Evolutionary conservation across 1,140 invertebrate genomes (phyloP), one percentile per base, ranked within the genome.

Genomic region (Eumeta japonica): DNA sequence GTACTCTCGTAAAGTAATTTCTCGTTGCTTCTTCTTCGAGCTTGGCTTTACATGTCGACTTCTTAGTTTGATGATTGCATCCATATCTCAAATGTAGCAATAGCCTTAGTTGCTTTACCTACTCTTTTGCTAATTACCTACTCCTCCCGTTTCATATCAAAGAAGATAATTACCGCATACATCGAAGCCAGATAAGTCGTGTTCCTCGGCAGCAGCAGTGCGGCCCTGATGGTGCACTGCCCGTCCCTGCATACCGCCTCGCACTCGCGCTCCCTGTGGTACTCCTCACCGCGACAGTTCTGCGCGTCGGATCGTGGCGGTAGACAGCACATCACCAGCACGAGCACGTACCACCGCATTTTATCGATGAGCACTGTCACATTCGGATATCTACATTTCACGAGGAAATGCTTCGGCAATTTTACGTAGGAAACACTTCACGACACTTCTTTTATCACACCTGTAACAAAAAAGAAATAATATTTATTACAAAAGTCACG

Each of bases 141-240:
- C 13, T 37, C 13, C 12, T 37, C 11, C 19, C 27, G 13, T 24
- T 16, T 37, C n/a, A 4, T 24, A 24, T n/a, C 7, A 7, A 24
- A n/a, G n/a, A 7, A 24, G 24, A 15, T 31, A 44, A 65, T 72
- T 38, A 78, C 77, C 9, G 72, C 70, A 11, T 65, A 45, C 43
- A 81, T 49, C 2, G 79, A 77, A 0, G 76, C 76, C 33, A 76
- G 65, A 18, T 72, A 77, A 2, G 57, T 56, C 1, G 74, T 75
- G 40, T 76, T 77, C 18, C 71, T 74, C 1, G 81, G 79, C 41
- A 82, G 46, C 30, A 83, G 52, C 4, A 83, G 62, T 2, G 80
- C 72, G 1, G 79, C 80, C 13, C 76, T 55, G n/a, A 83, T 68
- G 10, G 66, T 65, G 39, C 79, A 81, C 24, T 67, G 64, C 11